Evolutionary conservation across 1,140 invertebrate genomes (phyloP).

Genomic region (Macrotrachela quadricornifera): DNA sequence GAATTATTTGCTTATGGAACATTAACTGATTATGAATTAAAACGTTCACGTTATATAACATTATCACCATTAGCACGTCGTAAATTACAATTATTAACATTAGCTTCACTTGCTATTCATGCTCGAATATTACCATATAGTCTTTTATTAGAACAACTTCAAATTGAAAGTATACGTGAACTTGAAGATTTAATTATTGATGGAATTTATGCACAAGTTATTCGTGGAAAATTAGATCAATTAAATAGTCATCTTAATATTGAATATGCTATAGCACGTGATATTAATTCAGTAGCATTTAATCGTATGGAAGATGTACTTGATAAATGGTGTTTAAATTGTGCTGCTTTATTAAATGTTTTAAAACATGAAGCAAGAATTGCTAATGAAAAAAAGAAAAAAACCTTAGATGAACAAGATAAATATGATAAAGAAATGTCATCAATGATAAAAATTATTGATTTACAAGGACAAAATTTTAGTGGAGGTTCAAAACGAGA

Average conservation of each 20-base stretch:
- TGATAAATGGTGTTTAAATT: slow-evolving; percentile 45
- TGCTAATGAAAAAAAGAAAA: too few relatives aligned
- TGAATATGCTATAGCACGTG: slow-evolving; percentile 73
- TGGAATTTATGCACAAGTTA: slow-evolving; percentile 85
- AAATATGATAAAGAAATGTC: too few relatives aligned
- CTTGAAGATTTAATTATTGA: slow-evolving; percentile 91
- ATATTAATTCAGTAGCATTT: slow-evolving; percentile 48
- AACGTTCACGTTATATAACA: slow-evolving; percentile 50
- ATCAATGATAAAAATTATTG: too few relatives aligned
- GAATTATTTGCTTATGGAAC: slow-evolving; percentile 83
- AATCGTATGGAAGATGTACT: slow-evolving; percentile 22
- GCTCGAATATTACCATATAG: slow-evolving; percentile 61
- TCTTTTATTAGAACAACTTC: slow-evolving; percentile 57
- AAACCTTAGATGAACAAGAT: too few relatives aligned
- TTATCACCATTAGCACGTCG: slow-evolving; percentile 55
- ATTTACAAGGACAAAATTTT: too few relatives aligned
- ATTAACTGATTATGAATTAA: slow-evolving; percentile 58
- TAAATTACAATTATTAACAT: slow-evolving; percentile 77
- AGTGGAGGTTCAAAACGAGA: too few relatives aligned
- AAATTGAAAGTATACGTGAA: slow-evolving; percentile 71
- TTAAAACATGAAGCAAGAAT: too few relatives aligned
- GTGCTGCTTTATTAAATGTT: slow-evolving; percentile 60
- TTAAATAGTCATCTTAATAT: slow-evolving; percentile 74
- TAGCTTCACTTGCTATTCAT: slow-evolving; percentile 44
- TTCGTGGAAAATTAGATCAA: slow-evolving; percentile 84